Evolutionary conservation across 2,113 vertebrate genomes (phyloP).

Genomic region (Axis porcinus): DNA sequence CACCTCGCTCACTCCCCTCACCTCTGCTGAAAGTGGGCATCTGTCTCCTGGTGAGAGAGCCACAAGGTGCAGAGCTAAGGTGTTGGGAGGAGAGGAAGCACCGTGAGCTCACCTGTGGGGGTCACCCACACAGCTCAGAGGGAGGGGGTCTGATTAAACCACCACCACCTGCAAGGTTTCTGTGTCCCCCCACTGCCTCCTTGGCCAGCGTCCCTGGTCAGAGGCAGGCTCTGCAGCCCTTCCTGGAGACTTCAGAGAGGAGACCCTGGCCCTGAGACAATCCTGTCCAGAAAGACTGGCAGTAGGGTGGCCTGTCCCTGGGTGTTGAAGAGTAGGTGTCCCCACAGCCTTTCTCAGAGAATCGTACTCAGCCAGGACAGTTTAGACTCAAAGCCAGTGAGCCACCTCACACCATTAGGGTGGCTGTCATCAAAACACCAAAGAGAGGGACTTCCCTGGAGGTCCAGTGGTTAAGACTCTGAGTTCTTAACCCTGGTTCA

Average conservation of each 20-base stretch:
- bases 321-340: fast-evolving
- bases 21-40: neutral
- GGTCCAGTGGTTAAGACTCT: neutral
- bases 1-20: neutral
- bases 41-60: neutral
- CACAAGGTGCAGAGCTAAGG: neutral
- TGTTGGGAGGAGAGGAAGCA: fast-evolving
- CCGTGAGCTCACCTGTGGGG: neutral
- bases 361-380: no score
- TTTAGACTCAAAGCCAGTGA: neutral
- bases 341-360: neutral
- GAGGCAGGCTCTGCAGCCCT: neutral
- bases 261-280: neutral
- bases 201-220: no score
- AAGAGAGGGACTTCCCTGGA: neutral
- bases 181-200: fast-evolving
- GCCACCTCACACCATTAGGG: neutral
- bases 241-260: neutral
- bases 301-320: neutral
- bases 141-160: neutral
- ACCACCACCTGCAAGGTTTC: no score
- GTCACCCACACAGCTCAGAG: neutral
- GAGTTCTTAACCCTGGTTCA: neutral
- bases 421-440: neutral
- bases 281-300: neutral